A percentile compares a stretch with the other conserved stretches of the same genome.
These are phyloP conservation scores for Mormyrus iriodes DNA, from an alignment of 2,113 vertebrate species.

Conservation along the genomic window DNA sequence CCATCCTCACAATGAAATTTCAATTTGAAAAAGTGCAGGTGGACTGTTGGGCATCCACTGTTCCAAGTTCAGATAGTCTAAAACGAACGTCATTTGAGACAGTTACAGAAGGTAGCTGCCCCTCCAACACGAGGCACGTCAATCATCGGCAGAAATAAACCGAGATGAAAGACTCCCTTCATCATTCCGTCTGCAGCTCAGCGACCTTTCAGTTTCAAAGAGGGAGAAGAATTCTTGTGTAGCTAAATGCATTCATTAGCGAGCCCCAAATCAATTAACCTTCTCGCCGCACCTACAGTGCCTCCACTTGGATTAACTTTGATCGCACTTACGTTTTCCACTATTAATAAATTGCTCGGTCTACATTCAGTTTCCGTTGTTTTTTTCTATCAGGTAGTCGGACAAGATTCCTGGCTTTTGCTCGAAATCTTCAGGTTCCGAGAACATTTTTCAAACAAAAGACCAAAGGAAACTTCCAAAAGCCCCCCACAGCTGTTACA, in stretches of 20 bases:
- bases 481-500: not conserved
- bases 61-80: not conserved
- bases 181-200: not conserved
- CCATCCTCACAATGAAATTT: not conserved
- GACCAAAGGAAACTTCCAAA: not conserved
- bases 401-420: not conserved
- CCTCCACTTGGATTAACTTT: constrained; percentile 7
- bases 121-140: not conserved
- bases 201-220: constrained; percentile 22
- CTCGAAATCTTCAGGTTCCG: not conserved
- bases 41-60: not conserved
- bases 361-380: not conserved
- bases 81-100: not conserved
- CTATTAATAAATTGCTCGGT: not conserved
- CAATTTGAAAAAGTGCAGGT: not conserved
- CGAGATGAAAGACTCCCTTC: not conserved
- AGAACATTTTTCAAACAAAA: not conserved
- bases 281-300: not conserved
- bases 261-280: constrained; percentile 26
- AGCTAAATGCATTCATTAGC: constrained; percentile 14
- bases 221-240: not conserved
- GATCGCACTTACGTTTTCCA: not conserved
- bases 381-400: not conserved
- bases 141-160: constrained; percentile 21
- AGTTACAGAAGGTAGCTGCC: not conserved